A percentile compares a stretch with the other conserved stretches of the same genome.
Conservation (phyloP, 2,797 vertebrate species). For the Tauraco hartlaubi region DNA sequence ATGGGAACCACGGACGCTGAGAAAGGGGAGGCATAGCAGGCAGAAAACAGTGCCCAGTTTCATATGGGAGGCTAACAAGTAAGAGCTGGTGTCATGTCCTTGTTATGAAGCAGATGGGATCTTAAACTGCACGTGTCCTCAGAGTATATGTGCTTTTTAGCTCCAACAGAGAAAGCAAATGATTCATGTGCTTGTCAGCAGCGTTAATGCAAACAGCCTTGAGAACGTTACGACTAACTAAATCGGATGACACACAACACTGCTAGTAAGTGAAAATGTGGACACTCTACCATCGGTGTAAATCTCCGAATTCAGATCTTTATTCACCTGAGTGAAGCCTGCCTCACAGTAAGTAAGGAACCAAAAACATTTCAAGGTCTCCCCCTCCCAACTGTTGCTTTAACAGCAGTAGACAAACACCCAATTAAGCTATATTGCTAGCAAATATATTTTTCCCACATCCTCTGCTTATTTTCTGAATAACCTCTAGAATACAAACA, state of each 20-base stretch:
- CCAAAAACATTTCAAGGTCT: background rate
- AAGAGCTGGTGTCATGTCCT: background rate
- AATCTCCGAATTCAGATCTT: background rate
- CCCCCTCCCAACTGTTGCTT: background rate
- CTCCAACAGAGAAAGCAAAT: background rate
- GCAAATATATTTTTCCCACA: background rate
- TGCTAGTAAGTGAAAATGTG: background rate
- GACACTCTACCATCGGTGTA: background rate
- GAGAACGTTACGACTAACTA: background rate
- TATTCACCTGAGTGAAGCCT: background rate
- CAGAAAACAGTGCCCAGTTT: background rate
- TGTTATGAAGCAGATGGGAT: background rate
- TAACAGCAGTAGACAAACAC: background rate
- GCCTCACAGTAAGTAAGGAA: background rate
- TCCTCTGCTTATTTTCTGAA: background rate
- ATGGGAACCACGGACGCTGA: rapidly evolving
- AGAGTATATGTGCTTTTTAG: background rate
- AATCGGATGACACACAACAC: background rate
- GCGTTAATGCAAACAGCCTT: background rate
- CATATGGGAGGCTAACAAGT: background rate
- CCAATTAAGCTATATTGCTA: background rate
- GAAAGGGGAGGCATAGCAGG: background rate
- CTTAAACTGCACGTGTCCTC: background rate
- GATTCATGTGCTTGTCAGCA: background rate
- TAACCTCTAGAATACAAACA: background rate